These are phyloP conservation scores for Fukomys damarensis DNA, from an alignment of 2,113 vertebrate species.

Conservation along the genomic window DNA sequence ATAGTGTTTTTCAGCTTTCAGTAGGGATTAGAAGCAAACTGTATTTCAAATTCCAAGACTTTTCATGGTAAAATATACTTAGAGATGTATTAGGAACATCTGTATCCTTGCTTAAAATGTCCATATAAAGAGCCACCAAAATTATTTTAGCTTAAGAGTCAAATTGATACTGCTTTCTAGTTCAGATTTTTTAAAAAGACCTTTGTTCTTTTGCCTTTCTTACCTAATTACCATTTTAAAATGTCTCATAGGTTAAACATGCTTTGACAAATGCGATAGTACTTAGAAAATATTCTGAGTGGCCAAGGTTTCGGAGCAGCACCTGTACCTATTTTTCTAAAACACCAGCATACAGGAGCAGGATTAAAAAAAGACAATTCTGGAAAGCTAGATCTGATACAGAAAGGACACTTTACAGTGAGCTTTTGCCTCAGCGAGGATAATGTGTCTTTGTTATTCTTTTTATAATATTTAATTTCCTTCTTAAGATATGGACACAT, in stretches of 20 bases:
- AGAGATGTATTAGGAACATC: background rate
- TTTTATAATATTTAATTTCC: slow-evolving; percentile 37
- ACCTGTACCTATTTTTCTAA: background rate
- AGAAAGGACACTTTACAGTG: background rate
- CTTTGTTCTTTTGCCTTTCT: slow-evolving; percentile 65
- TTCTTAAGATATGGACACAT: background rate
- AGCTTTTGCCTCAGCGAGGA: background rate
- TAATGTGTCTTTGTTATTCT: slow-evolving; percentile 13
- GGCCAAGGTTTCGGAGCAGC: background rate
- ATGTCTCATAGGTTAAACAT: background rate
- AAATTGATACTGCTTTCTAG: slow-evolving; percentile 32
- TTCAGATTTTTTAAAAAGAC: slow-evolving; percentile 63
- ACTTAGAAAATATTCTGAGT: slow-evolving; percentile 65
- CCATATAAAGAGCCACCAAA: slow-evolving; percentile 70
- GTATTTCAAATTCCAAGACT: slow-evolving; percentile 51
- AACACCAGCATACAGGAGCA: background rate
- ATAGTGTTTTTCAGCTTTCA: slow-evolving; percentile 19
- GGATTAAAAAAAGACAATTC: background rate
- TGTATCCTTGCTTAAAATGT: slow-evolving; percentile 58
- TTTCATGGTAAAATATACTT: slow-evolving; percentile 71
- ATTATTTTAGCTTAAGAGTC: background rate
- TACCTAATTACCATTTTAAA: background rate
- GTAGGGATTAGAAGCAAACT: slow-evolving; percentile 2
- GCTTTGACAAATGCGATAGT: slow-evolving; percentile 48
- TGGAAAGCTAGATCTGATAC: background rate